Conservation (phyloP, 2,797 vertebrate species). For the Amblyraja radiata region DNA sequence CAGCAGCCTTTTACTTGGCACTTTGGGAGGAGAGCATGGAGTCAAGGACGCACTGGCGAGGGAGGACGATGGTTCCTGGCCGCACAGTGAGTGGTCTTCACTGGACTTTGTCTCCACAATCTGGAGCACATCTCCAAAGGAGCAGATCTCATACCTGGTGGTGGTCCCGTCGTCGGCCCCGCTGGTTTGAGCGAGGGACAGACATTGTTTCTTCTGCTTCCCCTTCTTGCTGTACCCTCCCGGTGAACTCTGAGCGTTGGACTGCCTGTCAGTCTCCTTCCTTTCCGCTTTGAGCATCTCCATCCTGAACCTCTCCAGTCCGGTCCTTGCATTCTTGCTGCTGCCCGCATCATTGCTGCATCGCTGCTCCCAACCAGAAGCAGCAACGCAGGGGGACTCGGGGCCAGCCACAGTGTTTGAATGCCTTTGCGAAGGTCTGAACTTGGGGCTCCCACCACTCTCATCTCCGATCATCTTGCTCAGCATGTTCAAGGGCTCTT, state of each 20-base stretch:
- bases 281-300: constrained; percentile 41
- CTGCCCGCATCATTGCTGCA: neutral
- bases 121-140: constrained; percentile 61
- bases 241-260: constrained; percentile 53
- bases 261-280: constrained; percentile 48
- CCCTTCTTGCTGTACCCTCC: constrained; percentile 42
- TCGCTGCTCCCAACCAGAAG: neutral
- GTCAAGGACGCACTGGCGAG: neutral
- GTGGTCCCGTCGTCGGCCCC: constrained; percentile 44
- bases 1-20: constrained; percentile 62
- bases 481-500: constrained; percentile 76
- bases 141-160: constrained; percentile 59
- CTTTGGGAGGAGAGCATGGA: constrained; percentile 42
- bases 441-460: constrained; percentile 54
- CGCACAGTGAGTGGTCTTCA: neutral
- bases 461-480: constrained; percentile 79
- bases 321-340: neutral
- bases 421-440: neutral
- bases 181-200: constrained; percentile 48
- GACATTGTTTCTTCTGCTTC: constrained; percentile 44
- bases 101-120: constrained; percentile 53
- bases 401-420: neutral
- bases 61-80: neutral
- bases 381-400: neutral
- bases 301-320: constrained; percentile 8